Base-by-base conservation (phyloP, 1,140 invertebrate genomes). In the Philotrypesis tridentata region DNA sequence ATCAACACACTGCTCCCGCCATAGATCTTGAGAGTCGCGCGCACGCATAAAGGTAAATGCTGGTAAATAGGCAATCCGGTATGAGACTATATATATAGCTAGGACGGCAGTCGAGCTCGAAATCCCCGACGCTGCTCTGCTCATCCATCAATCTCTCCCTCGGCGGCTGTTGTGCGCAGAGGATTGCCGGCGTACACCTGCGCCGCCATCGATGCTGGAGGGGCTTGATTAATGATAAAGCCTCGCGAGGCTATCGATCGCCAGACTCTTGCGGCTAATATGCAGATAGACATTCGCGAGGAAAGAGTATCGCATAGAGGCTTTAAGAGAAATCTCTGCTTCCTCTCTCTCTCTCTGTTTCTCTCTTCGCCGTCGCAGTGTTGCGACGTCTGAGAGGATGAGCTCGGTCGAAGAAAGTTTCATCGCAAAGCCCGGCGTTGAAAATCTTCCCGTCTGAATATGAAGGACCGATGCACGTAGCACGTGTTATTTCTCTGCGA, bases 71-170 rank as follows among this genome's bases (percentile, higher is more conserved):
- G 79, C 79, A 81, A 81, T 81, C 72, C 79, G 72, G 40, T 71
- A n/a, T n/a, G n/a, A n/a, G n/a, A n/a, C n/a, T n/a, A n/a, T n/a
- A n/a, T n/a, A n/a, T n/a, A n/a, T 4, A 7, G 48, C 48, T 55
- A 55, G 6, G 6, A 17, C 48, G 61, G 72, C 73, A 70, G 48
- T 70, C 37, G 67, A 81, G 65, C 80, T 75, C 27, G 61, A 81
- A 81, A 81, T 81, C 72, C 74, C 73, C 43, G 29, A 11, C 31
- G 61, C 61, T 70, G 33, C 61, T 55, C 65, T 48, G 79, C 85
- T 86, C 87, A 87, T 87, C 86, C 85, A 87, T 87, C 87, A 87
- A 87, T 85, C 83, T 79, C 73, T 12, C 79, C 27, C 33, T 72
- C 33, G 33, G 40, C 61, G 61, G 61, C 25, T 33, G 67, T 74